These are phyloP conservation scores for Microcebus jonahi DNA, from an alignment of 2,113 vertebrate species.

Conservation along the genomic window DNA sequence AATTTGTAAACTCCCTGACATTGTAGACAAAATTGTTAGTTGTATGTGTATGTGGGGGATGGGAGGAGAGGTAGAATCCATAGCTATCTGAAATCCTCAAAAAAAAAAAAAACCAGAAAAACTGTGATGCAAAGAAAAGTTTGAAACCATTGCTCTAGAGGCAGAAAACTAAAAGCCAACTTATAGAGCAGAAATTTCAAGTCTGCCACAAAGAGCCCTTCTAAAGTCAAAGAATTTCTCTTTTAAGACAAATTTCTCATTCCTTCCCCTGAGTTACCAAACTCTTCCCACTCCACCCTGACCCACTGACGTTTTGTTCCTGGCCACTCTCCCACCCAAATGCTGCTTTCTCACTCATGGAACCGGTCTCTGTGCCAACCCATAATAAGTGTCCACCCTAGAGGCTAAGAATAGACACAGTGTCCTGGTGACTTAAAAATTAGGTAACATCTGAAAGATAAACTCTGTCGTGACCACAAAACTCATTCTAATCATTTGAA, in stretches of 20 bases:
- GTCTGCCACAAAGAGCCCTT: constrained; percentile 58
- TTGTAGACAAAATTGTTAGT: neutral
- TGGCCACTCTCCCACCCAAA: constrained; percentile 47
- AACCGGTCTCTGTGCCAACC: constrained; percentile 39
- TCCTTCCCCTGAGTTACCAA: constrained; percentile 58
- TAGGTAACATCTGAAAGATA: constrained; percentile 62
- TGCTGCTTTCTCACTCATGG: constrained; percentile 43
- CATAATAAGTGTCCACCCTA: constrained; percentile 55
- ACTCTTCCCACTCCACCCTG: constrained; percentile 61
- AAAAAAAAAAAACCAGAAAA: neutral
- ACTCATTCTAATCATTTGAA: constrained; percentile 50
- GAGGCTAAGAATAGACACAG: constrained; percentile 65
- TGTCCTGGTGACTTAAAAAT: constrained; percentile 69
- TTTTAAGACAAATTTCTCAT: constrained; percentile 63
- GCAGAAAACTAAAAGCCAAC: neutral
- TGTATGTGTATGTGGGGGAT: neutral
- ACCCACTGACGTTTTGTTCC: constrained; percentile 68
- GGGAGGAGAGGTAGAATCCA: neutral
- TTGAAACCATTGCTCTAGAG: neutral
- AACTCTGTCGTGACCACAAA: constrained; percentile 49
- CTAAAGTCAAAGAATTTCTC: constrained; percentile 40
- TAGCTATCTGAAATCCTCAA: constrained; percentile 17
- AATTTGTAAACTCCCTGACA: neutral
- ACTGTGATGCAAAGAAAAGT: neutral
- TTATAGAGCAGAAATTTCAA: constrained; percentile 20